These are phyloP conservation scores for Epirrita christyi DNA, from an alignment of 2,888 invertebrate species.

Conservation along the genomic window DNA sequence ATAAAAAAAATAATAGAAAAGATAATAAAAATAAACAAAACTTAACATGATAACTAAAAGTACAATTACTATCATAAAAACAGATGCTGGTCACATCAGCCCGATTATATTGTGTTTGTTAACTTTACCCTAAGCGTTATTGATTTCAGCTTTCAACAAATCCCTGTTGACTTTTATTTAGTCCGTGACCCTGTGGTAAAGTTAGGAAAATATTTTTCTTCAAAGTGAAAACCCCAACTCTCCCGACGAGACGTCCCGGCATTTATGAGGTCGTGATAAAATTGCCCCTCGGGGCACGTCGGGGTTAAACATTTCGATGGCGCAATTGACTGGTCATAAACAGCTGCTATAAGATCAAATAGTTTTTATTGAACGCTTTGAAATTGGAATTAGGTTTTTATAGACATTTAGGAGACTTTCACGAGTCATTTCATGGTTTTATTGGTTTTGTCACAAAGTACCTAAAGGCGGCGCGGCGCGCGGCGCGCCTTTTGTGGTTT, in stretches of 20 bases:
- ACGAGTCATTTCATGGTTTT: background rate
- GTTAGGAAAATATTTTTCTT: slow-evolving; percentile 9
- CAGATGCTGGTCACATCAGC: no score
- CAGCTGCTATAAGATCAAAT: slow-evolving; percentile 1
- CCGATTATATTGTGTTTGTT: no score
- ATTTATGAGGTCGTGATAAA: slow-evolving; percentile 19
- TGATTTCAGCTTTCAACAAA: slow-evolving; percentile 7
- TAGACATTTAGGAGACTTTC: background rate
- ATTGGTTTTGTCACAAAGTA: no score
- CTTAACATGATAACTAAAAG: no score
- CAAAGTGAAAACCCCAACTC: background rate
- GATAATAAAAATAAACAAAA: no score
- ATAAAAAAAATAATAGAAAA: no score
- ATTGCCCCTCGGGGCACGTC: slow-evolving; percentile 5
- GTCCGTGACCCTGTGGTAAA: slow-evolving; percentile 4
- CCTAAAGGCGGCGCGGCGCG: no score
- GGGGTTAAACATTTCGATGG: background rate
- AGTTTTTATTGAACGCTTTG: background rate
- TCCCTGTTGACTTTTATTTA: slow-evolving; percentile 15
- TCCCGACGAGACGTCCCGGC: background rate
- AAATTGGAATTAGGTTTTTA: background rate
- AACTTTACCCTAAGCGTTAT: background rate
- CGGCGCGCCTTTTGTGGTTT: no score
- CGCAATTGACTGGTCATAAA: slow-evolving; percentile 8
- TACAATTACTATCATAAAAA: no score